Evolutionary conservation across 2,113 vertebrate genomes (phyloP).

Genomic region (Chroicocephalus ridibundus): DNA sequence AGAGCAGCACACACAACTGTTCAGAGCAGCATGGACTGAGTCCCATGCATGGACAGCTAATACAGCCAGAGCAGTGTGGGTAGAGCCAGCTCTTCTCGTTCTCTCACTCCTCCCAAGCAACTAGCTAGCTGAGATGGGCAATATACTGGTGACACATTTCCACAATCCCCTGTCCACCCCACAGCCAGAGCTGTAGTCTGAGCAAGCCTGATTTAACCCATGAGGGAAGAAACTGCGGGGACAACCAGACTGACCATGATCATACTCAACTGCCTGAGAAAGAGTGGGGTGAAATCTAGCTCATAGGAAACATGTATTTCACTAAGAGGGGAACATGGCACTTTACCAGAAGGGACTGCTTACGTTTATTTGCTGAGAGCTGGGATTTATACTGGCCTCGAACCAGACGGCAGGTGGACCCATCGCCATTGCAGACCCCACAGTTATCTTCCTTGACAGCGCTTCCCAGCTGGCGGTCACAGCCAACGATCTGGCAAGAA

Average conservation of each 20-base stretch:
- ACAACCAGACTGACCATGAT: background rate
- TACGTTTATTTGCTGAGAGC: slow-evolving; percentile 89
- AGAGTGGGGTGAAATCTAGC: background rate
- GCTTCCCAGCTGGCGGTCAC: slow-evolving; percentile 93
- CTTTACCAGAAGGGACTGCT: slow-evolving; percentile 39
- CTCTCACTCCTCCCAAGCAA: background rate
- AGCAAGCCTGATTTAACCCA: background rate
- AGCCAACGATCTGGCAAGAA: slow-evolving; percentile 90
- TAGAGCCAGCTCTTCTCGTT: background rate
- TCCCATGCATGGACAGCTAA: background rate
- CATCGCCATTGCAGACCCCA: slow-evolving; percentile 92
- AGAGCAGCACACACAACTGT: background rate
- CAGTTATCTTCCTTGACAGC: slow-evolving; percentile 94
- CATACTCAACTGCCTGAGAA: background rate
- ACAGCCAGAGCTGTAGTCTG: background rate
- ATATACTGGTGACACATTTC: background rate
- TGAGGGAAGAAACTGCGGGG: background rate
- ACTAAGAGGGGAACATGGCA: background rate
- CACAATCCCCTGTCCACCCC: background rate
- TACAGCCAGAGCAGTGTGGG: background rate
- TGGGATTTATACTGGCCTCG: slow-evolving; percentile 95
- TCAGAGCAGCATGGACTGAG: background rate
- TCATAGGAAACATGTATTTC: background rate
- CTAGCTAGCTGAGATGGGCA: background rate
- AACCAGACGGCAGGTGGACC: slow-evolving; percentile 93